Conservation (phyloP, 1,140 invertebrate species). For the Choristoneura fumiferana region DNA sequence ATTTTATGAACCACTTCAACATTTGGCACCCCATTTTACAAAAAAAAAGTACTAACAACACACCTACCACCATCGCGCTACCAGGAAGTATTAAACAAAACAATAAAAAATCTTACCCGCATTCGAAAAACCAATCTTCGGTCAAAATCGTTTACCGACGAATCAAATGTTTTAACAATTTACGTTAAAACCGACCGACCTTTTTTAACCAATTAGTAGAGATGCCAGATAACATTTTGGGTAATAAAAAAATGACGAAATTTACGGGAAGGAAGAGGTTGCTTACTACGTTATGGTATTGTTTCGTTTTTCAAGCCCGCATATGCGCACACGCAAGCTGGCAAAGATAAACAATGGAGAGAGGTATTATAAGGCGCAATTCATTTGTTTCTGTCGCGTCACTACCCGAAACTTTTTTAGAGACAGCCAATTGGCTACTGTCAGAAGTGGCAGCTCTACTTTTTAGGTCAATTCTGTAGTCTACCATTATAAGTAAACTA, state of each 20-base stretch:
- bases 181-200: background rate
- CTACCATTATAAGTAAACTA: too few species aligned
- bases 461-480: too few species aligned
- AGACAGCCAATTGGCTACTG: too few species aligned
- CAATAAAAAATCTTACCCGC: conserved; percentile 13
- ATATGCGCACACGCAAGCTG: conserved; percentile 9
- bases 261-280: background rate
- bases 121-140: conserved; percentile 12
- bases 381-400: too few species aligned
- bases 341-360: background rate
- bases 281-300: background rate
- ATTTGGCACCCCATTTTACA: too few species aligned
- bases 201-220: conserved; percentile 5
- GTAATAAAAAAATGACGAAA: background rate
- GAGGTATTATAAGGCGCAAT: too few species aligned
- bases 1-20: too few species aligned
- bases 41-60: too few species aligned
- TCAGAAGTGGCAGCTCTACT: too few species aligned
- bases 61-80: conserved; percentile 7
- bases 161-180: conserved; percentile 19
- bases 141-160: conserved; percentile 3
- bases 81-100: conserved; percentile 4
- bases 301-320: background rate
- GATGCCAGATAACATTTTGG: conserved; percentile 2
- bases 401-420: too few species aligned